These are phyloP conservation scores for Orthonevra nobilis DNA, from an alignment of 2,888 invertebrate genomes.

Conservation along the genomic window DNA sequence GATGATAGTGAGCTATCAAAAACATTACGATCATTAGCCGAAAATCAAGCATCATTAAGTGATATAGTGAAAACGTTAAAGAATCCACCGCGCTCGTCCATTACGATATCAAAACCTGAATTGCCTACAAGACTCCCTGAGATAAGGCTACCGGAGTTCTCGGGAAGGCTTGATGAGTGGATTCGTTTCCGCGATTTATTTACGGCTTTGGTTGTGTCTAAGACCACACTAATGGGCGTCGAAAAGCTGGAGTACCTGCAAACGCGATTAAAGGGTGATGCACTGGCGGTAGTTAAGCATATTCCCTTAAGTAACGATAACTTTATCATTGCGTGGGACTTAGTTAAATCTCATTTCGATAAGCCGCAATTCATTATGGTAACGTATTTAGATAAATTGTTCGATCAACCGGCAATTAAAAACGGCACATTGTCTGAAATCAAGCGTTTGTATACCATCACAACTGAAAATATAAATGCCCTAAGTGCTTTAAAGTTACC, in stretches of 20 bases:
- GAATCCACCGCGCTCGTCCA: too few species aligned
- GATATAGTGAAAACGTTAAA: too few species aligned
- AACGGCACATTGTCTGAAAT: neutral
- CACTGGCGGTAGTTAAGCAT: conserved; percentile 6
- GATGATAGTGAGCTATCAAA: too few species aligned
- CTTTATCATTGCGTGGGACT: conserved; percentile 2
- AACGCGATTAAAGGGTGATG: conserved; percentile 1
- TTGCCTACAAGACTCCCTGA: neutral
- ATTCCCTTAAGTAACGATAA: conserved; percentile 14
- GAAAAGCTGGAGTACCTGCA: conserved; percentile 20
- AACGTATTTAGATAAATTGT: conserved; percentile 17
- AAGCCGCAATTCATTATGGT: conserved; percentile 1
- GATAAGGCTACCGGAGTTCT: neutral
- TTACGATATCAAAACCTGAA: neutral
- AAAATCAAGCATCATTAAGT: neutral
- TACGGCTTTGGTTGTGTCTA: neutral
- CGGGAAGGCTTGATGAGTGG: neutral
- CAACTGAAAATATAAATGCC: conserved; percentile 4
- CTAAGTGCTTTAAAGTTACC: conserved; percentile 14
- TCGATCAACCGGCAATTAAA: conserved; percentile 7
- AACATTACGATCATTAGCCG: too few species aligned
- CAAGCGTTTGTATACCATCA: conserved; percentile 3
- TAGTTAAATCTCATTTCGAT: conserved; percentile 5
- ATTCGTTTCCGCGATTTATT: neutral
- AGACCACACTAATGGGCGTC: neutral